phyloP scores from a whole-genome alignment of 2,888 invertebrate genomes.

The Drosophila mercatorum region DNA sequence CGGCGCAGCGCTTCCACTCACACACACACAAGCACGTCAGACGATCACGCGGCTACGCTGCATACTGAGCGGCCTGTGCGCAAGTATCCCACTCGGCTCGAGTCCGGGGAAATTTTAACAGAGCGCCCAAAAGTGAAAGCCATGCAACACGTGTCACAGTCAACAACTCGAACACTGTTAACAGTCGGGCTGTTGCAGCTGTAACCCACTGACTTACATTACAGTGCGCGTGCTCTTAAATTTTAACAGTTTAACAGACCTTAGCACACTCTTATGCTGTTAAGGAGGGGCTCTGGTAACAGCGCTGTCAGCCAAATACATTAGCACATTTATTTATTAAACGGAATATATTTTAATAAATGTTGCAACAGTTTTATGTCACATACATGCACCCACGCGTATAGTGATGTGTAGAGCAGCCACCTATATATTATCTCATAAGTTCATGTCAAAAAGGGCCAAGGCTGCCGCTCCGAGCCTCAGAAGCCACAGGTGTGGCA shows the following conservation, averaged over 20 bases:
- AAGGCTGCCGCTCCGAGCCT: slow-evolving; percentile 44
- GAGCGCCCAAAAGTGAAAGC: slow-evolving; percentile 40
- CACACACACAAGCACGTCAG: slow-evolving; percentile 37
- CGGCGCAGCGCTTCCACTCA: neutral
- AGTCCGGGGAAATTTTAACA: slow-evolving; percentile 66
- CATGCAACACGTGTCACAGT: slow-evolving; percentile 62
- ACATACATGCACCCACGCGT: slow-evolving; percentile 4
- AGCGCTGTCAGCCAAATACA: slow-evolving; percentile 33
- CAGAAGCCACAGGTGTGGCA: slow-evolving; percentile 78
- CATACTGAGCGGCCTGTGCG: slow-evolving; percentile 31
- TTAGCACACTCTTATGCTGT: no score
- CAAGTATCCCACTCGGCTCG: slow-evolving; percentile 11
- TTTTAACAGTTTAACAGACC: no score
- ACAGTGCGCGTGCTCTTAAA: slow-evolving; percentile 23
- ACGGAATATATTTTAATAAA: slow-evolving; percentile 66
- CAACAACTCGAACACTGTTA: slow-evolving; percentile 3
- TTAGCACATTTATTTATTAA: slow-evolving; percentile 56
- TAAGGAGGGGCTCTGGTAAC: slow-evolving; percentile 1
- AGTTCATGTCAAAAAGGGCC: slow-evolving; percentile 70
- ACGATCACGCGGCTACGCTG: slow-evolving; percentile 37
- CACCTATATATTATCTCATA: slow-evolving; percentile 46
- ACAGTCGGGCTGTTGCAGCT: neutral
- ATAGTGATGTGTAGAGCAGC: neutral
- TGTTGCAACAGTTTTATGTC: slow-evolving; percentile 44
- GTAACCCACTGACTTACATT: neutral